A percentile compares a stretch with the other conserved stretches of the same genome.
phyloP scores from a whole-genome alignment of 2,888 invertebrate species.

The Ceriagrion tenellum region DNA sequence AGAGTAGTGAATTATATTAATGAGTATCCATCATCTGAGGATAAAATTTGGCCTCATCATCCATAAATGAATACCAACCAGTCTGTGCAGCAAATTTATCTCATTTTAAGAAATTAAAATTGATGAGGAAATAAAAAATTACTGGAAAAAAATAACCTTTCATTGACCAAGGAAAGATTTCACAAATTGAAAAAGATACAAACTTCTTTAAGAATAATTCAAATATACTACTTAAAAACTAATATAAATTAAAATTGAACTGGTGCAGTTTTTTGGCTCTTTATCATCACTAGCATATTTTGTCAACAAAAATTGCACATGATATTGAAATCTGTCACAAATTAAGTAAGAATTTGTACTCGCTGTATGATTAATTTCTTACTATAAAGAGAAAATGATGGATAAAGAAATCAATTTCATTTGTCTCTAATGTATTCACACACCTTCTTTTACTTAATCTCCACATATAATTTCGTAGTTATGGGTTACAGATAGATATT shows the following conservation, averaged over 20 bases:
- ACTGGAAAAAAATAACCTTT: neutral
- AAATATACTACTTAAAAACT: neutral
- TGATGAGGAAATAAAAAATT: neutral
- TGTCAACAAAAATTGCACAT: neutral
- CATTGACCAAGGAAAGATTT: neutral
- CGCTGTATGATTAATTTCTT: neutral
- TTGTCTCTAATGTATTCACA: neutral
- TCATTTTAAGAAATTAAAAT: too few relatives aligned
- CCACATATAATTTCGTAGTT: neutral
- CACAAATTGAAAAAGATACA: neutral
- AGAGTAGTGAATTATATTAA: neutral
- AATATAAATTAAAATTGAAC: neutral
- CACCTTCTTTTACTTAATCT: neutral
- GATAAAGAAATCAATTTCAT: neutral
- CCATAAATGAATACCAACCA: neutral
- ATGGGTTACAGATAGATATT: slow-evolving; percentile 37
- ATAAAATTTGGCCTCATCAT: neutral
- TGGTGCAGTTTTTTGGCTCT: neutral
- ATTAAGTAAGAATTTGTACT: neutral
- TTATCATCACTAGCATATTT: neutral
- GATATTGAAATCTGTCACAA: neutral
- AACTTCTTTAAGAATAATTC: neutral
- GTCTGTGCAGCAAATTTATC: too few relatives aligned
- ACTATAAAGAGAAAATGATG: neutral
- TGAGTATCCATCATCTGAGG: neutral